A percentile compares a stretch with the other conserved stretches of the same genome.
phyloP scores from a whole-genome alignment of 35 echinoderm and acorn worm species.

The Apostichopus parvimensis region DNA sequence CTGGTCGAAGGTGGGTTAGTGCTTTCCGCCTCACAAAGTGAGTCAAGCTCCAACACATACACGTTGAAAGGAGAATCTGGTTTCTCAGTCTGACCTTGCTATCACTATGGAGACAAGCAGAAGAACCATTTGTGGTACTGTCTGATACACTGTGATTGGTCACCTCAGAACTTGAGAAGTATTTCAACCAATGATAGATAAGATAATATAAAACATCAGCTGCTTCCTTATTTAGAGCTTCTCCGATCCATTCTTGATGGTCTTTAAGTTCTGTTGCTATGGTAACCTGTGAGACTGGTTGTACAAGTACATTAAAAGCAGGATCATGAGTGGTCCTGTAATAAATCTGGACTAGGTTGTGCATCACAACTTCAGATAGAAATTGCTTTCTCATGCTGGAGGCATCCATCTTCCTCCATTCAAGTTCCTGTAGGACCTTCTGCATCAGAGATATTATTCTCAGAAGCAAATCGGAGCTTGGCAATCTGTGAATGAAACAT shows the following conservation, averaged over 20 bases:
- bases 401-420: background rate
- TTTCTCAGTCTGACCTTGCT: background rate
- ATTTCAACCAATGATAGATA: constrained; percentile 39
- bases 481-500: background rate
- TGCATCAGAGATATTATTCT: background rate
- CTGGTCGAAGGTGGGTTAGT: background rate
- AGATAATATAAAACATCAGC: constrained; percentile 32
- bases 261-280: background rate
- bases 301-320: background rate
- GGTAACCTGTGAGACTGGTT: background rate
- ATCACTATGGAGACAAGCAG: background rate
- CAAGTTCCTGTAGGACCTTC: background rate
- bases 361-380: background rate
- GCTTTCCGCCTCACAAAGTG: constrained; percentile 11
- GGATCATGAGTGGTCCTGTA: background rate
- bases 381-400: background rate
- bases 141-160: constrained; percentile 5
- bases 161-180: background rate
- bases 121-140: too few species aligned
- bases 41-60: constrained; percentile 10
- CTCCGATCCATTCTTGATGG: constrained; percentile 17
- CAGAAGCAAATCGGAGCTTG: background rate
- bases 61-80: background rate
- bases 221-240: background rate
- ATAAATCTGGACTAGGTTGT: background rate